Evolutionary conservation across 2,888 invertebrate genomes (phyloP).

Genomic region (Melanophora roralis): DNA sequence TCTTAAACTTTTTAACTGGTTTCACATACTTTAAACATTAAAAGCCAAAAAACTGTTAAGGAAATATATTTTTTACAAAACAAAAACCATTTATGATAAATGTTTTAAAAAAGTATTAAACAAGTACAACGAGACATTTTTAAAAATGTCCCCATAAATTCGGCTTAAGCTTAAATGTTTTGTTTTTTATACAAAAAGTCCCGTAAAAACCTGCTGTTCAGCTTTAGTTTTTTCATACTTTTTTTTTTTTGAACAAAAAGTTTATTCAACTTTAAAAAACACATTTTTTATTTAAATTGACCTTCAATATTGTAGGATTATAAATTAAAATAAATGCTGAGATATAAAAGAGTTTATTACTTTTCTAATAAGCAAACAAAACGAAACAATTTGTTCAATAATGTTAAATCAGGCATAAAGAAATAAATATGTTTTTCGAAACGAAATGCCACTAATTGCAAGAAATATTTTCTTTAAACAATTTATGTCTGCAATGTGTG

Average conservation of each 20-base stretch:
- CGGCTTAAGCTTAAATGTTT: not conserved
- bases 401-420: not conserved
- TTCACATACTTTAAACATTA: no score
- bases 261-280: conserved; percentile 23
- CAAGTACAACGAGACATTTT: not conserved
- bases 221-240: no score
- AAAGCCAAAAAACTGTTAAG: not conserved
- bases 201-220: not conserved
- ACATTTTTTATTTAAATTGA: not conserved
- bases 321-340: not conserved
- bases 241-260: not conserved
- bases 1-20: no score
- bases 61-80: no score
- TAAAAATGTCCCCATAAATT: not conserved
- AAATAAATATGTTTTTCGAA: not conserved
- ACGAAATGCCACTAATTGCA: not conserved
- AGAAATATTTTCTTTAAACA: not conserved
- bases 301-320: not conserved
- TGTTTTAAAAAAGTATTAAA: not conserved
- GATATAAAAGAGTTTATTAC: conserved; percentile 18
- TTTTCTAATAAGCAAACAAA: not conserved
- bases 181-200: not conserved
- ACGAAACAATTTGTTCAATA: not conserved
- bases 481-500: not conserved
- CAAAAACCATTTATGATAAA: not conserved